Evolutionary conservation across 1,140 invertebrate species (phyloP), one percentile per base, ranked within the genome.

Genomic region (Aporrectodea caliginosa): DNA sequence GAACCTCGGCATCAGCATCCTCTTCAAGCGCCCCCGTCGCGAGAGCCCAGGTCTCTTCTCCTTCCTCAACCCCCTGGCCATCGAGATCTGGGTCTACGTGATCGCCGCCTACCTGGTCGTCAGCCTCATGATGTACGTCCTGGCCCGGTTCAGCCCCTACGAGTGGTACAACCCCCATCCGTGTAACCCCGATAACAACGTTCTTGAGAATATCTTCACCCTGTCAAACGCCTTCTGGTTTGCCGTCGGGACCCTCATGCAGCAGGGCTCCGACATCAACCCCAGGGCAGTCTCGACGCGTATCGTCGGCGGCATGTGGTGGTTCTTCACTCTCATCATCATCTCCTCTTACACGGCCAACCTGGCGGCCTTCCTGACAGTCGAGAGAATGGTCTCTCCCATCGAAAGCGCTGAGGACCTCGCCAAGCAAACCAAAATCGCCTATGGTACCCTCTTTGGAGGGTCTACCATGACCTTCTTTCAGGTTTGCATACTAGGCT

Each of bases 271-370:
- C 78, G 88, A 89, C 43, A 85, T 88, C 1, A 85, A 86, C 29
- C 88, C 88, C 0, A 78, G 84, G 32, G 87, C 96, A 1, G 91
- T 96, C 78, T 95, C 95, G 0, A 97, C 97, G 1, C 91, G 97
- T 35, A 96, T 99, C 83, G 95, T 98, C 0, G 96, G 96, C 1
- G 94, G 94, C 73, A 95, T 97, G 0, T 99, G 97, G 97, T 99
- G 97, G 97, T 99, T 99, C 89, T 99, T 99, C 88, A 98, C 97
- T 0, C 91, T 99, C 30, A 98, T 99, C 84, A 91, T 99, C 79
- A 97, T 99, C 80, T 98, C 96, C 68, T 98, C 96, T 16, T 99
- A 99, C 88, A 99, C 97, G n/a, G 97, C 97, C 71, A 99, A 99
- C 89, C 90, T 99, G 79, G 96, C 97, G 0, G 97, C 97, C 16